Evolutionary conservation across 2,113 vertebrate genomes (phyloP), one percentile per base, ranked within the genome.

Genomic region (Seriola quinqueradiata): DNA sequence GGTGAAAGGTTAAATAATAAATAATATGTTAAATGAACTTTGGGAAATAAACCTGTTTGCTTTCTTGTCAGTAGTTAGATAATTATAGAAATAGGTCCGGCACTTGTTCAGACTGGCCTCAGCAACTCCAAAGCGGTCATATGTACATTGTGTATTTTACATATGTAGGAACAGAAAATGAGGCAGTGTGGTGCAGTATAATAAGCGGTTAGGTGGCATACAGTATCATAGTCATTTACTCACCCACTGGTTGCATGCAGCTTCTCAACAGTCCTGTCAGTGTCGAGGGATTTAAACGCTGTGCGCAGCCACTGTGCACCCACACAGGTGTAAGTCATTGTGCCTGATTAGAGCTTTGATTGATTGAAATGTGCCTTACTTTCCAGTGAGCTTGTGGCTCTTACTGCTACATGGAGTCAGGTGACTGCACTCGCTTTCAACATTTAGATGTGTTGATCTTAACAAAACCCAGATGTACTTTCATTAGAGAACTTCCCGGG

Each of bases 291-390:
- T 71, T 60, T 68, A 25, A 61, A 63, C 23, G 16, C 50, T 9
- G 60, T 28, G n/a, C 25, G 38, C n/a, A 54, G 60, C 36, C 23
- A 64, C 11, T 17, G 0, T 50, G 55, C 69, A 0, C 74, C 75
- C 28, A 75, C 82, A 71, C 76, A 32, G 38, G 32, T 73, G 79
- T 38, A 72, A 46, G 73, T 87, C 73, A 82, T 40, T 59, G 44
- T 34, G 58, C 46, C 77, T 67, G 63, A 67, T 79, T 63, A 52
- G 66, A 86, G 54, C 40, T 73, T 58, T 0, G 63, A 44, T 50
- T 71, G 32, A 65, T 1, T 57, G 57, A 70, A 36, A 44, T n/a
- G 46, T 38, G 8, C 25, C 13, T 58, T 36, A 21, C 65, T 40
- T 4, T 59, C 0, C 17, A 11, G 8, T 6, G 25, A 25, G 25